These are phyloP conservation scores for Philereme transversata DNA, from an alignment of 2,888 invertebrate genomes.

Conservation along the genomic window DNA sequence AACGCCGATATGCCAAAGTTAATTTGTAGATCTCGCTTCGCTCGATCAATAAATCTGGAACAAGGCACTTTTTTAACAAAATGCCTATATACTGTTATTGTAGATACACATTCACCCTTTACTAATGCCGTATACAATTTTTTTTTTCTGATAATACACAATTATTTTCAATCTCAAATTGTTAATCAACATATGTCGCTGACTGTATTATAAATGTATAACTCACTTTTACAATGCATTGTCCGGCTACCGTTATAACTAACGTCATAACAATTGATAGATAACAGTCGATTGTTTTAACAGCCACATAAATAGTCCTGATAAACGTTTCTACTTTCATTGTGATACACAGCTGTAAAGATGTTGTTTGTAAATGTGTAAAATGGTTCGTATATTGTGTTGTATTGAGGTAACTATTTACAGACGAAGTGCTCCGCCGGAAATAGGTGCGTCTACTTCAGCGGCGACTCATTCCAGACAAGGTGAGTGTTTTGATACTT, in stretches of 20 bases:
- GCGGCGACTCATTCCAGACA: constrained; percentile 74
- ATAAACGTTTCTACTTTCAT: constrained; percentile 19
- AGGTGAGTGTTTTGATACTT: constrained; percentile 52
- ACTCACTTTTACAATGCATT: background rate
- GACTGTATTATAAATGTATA: background rate
- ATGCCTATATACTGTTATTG: too few species aligned
- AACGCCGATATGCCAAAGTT: too few species aligned
- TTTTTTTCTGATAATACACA: too few species aligned
- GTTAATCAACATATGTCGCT: too few species aligned
- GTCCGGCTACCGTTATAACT: constrained; percentile 15
- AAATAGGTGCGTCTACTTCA: constrained; percentile 64
- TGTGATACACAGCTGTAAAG: constrained; percentile 4
- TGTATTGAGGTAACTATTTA: constrained; percentile 27
- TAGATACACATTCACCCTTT: too few species aligned
- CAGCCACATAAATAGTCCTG: constrained; percentile 19
- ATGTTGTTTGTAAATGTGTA: constrained; percentile 3
- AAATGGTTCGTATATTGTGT: constrained; percentile 28
- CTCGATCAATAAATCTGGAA: too few species aligned
- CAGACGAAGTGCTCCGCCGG: constrained; percentile 74
- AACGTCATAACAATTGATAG: constrained; percentile 13
- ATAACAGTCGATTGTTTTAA: constrained; percentile 15
- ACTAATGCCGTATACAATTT: too few species aligned
- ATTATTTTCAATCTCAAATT: too few species aligned
- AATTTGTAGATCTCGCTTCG: too few species aligned
- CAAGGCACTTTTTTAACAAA: too few species aligned